Evolutionary conservation across 1,140 invertebrate genomes (phyloP), one percentile per base, ranked within the genome.

Genomic region (Sitobion miscanthi): DNA sequence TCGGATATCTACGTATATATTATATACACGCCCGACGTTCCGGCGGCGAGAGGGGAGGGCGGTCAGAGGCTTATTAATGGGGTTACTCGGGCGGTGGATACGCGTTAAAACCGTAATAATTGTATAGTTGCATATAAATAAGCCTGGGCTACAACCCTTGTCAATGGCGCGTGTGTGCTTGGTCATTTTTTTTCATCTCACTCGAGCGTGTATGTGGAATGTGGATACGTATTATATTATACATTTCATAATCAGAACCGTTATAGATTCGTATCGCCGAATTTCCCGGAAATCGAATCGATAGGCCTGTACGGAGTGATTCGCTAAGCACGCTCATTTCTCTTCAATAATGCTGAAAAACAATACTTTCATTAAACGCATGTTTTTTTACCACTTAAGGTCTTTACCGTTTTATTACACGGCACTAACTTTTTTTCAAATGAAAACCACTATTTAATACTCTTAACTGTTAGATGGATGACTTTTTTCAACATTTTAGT

Each of bases 101-200:
- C n/a, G n/a, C 30, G 42, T 91, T 91, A 91, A 91, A 77, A 49
- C 42, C 86, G 14, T 49, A 83, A 57, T 69, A 69, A 91, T 91
- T 77, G 90, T 91, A 83, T 83, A 69, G 57, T 69, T 49, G 54
- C 90, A 82, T 91, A 77, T 90, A 91, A 57, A 69, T 91, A 87
- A 69, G 20, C 54, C 30, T 20, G 42, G 57, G 17, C 21, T 30
- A 30, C 54, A 38, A 82, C 90, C 90, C 90, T 69, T 91, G 57
- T 91, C 90, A 91, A 52, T 42, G 21, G 21, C 30, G 57, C 5
- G 25, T 87, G 25, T 87, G 30, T 85, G 3, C 25, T 45, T 23
- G 42, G 38, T 83, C 62, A 77, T n/a, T 77, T 77, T 69, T 77
- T 77, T 38, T 38, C 8, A 83, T 35, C 35, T 17, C 30, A 42